phyloP scores from a whole-genome alignment of 2,888 invertebrate genomes.

The Hartigia nigra region DNA sequence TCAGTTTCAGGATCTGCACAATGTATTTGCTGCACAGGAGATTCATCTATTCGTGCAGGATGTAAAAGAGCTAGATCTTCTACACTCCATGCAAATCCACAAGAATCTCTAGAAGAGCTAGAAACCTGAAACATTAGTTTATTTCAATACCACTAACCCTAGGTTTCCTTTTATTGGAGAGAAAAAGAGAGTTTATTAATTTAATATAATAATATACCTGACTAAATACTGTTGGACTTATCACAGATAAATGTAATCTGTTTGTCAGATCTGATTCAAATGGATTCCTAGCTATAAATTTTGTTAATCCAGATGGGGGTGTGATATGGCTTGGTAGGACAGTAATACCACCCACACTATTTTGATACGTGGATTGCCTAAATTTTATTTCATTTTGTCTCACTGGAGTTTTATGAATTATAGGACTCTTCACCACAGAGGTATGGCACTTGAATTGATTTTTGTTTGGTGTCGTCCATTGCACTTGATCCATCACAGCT shows the following conservation, averaged over 20 bases:
- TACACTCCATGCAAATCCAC: constrained; percentile 77
- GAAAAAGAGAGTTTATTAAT: background rate
- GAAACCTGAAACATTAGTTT: constrained; percentile 53
- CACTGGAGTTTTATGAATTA: constrained; percentile 43
- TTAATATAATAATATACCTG: constrained; percentile 7
- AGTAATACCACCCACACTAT: constrained; percentile 43
- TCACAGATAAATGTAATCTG: constrained; percentile 75
- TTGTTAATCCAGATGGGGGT: constrained; percentile 71
- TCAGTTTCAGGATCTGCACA: constrained; percentile 74
- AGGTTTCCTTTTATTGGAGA: constrained; percentile 12
- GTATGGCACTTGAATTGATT: constrained; percentile 28
- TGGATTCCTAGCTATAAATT: constrained; percentile 72
- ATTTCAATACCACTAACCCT: background rate
- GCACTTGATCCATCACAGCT: constrained; percentile 40
- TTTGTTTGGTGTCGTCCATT: constrained; percentile 45
- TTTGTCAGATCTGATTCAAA: constrained; percentile 76
- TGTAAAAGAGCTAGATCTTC: constrained; percentile 76
- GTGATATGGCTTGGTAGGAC: constrained; percentile 67
- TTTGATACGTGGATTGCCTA: constrained; percentile 32
- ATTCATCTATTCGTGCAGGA: constrained; percentile 77
- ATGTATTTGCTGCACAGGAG: constrained; percentile 72
- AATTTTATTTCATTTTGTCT: constrained; percentile 34
- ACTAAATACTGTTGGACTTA: constrained; percentile 69
- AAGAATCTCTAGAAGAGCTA: constrained; percentile 58
- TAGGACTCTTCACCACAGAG: constrained; percentile 30